Percentiles rank a stretch among this genome's conserved stretches.
Evolutionary conservation across 35 echinoderm and acorn worm genomes (phyloP).

Genomic region (Strongylocentrotus purpuratus): DNA sequence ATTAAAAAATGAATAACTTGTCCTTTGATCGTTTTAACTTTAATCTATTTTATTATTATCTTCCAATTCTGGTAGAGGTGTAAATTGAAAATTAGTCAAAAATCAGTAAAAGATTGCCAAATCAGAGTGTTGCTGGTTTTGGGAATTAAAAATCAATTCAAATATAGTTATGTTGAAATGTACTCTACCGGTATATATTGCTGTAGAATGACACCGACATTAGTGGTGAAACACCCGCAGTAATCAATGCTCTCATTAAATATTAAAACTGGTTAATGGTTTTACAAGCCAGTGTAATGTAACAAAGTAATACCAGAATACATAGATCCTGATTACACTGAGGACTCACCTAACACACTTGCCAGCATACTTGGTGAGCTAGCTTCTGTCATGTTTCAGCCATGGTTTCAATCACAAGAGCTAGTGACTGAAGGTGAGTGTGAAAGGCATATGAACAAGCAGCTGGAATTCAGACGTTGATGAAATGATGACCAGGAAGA

Average conservation of each 20-base stretch:
- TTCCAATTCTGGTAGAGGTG: not conserved
- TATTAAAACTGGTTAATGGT: not conserved
- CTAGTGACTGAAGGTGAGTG: not conserved
- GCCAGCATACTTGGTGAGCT: not conserved
- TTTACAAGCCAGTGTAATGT: not conserved
- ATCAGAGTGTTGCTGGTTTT: too few relatives aligned
- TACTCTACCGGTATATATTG: too few relatives aligned
- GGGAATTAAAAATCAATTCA: too few relatives aligned
- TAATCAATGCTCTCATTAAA: too few relatives aligned
- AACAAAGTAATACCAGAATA: not conserved
- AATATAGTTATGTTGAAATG: too few relatives aligned
- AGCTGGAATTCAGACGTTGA: not conserved
- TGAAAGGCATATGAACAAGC: not conserved
- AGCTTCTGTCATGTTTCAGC: not conserved
- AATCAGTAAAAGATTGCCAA: too few relatives aligned
- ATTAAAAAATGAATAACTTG: too few relatives aligned
- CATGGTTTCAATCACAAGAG: not conserved
- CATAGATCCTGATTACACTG: not conserved
- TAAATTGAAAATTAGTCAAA: not conserved
- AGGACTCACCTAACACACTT: not conserved
- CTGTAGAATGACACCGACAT: too few relatives aligned
- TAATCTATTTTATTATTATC: not conserved
- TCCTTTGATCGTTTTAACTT: too few relatives aligned
- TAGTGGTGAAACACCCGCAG: too few relatives aligned
- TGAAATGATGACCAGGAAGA: not conserved